Base-by-base conservation (phyloP, 2,113 vertebrate genomes). In the Solenodon paradoxus region DNA sequence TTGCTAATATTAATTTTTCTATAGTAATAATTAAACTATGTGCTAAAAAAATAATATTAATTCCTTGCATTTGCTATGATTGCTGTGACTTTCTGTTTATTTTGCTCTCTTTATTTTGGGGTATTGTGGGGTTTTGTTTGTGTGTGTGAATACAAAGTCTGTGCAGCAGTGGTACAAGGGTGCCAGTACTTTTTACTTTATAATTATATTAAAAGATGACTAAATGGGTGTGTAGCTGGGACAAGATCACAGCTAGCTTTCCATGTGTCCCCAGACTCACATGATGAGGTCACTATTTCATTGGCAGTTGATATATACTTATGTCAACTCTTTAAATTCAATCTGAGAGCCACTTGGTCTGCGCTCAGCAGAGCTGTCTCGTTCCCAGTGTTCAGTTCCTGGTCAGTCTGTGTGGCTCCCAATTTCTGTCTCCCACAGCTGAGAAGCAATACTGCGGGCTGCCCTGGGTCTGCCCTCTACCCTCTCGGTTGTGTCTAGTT, bases 161-260 rank as follows among this genome's bases (percentile, higher is more conserved):
- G n/a, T n/a, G n/a, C n/a, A n/a, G n/a, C n/a, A n/a, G n/a, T n/a
- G n/a, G n/a, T n/a, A n/a, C 8, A 16, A 63, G 61, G 32, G 7
- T 30, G 32, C 61, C 28, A 63, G 61, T 77, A 42, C 47, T 51
- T 68, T 57, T 26, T 45, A 81, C n/a, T 92, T 83, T 74, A 42
- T 81, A 42, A 83, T 90, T 88, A 35, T 75, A 51, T 84, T 92
- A 51, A 47, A 83, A 35, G 90, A 71, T 49, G 61, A 51, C 71
- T 53, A 26, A 75, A 5, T 47, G 30, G 12, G 7, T 22, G 7
- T 22, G 0, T 40, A 40, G 64, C 47, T 88, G 30, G 81, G 53
- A 84, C 47, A n/a, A 12, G 32, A 81, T 15, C 2, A 13, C 47
- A 55, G 64, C 47, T 22, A 35, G 42, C 3, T n/a, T 49, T 69